Base-by-base conservation (phyloP, 2,888 invertebrate genomes). In the Acrocyrtus sp. region DNA sequence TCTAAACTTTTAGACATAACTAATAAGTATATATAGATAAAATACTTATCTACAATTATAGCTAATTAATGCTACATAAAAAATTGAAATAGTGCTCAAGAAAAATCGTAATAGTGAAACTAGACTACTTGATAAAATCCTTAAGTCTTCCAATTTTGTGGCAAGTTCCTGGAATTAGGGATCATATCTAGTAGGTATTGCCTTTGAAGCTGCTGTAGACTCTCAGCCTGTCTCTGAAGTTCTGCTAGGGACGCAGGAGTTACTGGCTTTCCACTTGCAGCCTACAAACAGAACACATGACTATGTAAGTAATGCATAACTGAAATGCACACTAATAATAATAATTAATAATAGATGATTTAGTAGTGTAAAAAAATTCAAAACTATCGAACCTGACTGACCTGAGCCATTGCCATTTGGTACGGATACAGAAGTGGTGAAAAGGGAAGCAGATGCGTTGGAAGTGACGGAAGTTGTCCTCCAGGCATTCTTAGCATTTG, bases 101-200 rank as follows among this genome's bases (percentile, higher is more conserved):
- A 61, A 53, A 60, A 60, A 60, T n/a, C n/a, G n/a, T n/a, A n/a
- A n/a, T 60, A 60, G 24, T 62, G 17, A 51, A 51, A 50, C 50
- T 61, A 62, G 26, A 45, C 43, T 1, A 48, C 54, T 65, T 17
- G 22, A 50, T n/a, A 43, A 62, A 69, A 54, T 61, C 61, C 61
- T 73, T 79, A 80, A 72, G 78, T 81, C 76, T 81, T 81, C 81
- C 79, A 80, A 67, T 81, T 81, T 76, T 80, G 79, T 47, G 78
- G 79, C 57, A 78, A 60, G 73, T 80, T 81, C 60, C 81, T 75
- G 51, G 81, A 81, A 53, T 81, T 80, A 61, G 95, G 95, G 83
- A 97, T 95, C 95, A 98, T 96, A 85, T 98, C 97, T 76, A 98
- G 89, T 83, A 98, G 88, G 87, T 97, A 97, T 87, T 97, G 97